A percentile compares a stretch with the other conserved stretches of the same genome.
Conservation (phyloP, 1,140 invertebrate genomes). For the Caenorhabditis brenneri region DNA sequence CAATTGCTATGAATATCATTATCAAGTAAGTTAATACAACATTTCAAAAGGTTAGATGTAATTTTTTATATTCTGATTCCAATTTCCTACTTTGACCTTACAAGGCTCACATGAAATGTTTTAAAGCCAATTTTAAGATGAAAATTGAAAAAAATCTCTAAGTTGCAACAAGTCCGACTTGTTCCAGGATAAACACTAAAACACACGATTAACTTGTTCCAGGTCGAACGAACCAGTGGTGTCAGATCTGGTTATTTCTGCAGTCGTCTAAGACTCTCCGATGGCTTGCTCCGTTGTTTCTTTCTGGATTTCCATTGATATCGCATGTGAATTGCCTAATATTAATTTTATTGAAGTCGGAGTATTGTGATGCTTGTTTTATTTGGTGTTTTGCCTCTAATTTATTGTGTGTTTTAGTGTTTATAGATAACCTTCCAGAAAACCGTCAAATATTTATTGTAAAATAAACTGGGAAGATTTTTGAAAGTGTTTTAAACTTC, state of each 20-base stretch:
- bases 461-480: background rate
- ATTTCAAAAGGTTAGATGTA: background rate
- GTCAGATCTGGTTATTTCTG: conserved; percentile 16
- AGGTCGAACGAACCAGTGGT: conserved; percentile 21
- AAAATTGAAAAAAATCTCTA: too few relatives aligned
- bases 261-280: background rate
- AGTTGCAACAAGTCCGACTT: too few relatives aligned
- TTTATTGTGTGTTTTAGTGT: conserved; percentile 35
- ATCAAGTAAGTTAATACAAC: conserved; percentile 45
- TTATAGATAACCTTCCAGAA: background rate
- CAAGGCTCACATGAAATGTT: too few relatives aligned
- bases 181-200: too few relatives aligned
- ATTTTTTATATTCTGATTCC: too few relatives aligned
- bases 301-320: background rate
- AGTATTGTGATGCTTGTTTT: conserved; percentile 15
- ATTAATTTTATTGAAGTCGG: background rate
- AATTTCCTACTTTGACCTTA: too few relatives aligned
- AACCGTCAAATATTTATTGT: background rate
- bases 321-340: background rate
- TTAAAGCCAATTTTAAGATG: too few relatives aligned
- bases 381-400: conserved; percentile 14
- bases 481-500: too few relatives aligned
- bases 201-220: background rate
- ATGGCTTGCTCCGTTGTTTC: background rate
- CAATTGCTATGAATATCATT: conserved; percentile 43